phyloP scores from a whole-genome alignment of 2,888 invertebrate species.

The Gastrophysa polygoni region DNA sequence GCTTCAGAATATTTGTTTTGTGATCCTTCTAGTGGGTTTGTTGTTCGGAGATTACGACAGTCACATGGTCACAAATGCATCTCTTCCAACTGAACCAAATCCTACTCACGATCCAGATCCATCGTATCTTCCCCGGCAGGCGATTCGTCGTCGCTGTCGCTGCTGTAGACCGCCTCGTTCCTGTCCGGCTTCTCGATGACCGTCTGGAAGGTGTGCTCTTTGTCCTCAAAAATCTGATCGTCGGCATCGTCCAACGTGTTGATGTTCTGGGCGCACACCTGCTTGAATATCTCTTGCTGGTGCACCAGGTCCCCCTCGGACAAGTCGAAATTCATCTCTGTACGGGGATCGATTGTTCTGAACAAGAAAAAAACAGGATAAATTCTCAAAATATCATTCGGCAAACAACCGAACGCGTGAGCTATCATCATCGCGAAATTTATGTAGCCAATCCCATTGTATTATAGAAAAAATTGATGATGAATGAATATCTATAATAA shows the following conservation, averaged over 20 bases:
- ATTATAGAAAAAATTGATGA: too few species aligned
- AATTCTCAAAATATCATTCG: too few species aligned
- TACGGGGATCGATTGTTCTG: constrained; percentile 52
- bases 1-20: too few species aligned
- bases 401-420: too few species aligned
- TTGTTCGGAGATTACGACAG: too few species aligned
- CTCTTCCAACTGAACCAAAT: too few species aligned
- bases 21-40: too few species aligned
- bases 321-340: constrained; percentile 57
- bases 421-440: too few species aligned
- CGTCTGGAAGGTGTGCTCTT: constrained; percentile 59
- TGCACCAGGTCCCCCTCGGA: constrained; percentile 60
- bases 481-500: too few species aligned
- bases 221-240: constrained; percentile 59
- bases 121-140: constrained; percentile 56
- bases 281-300: constrained; percentile 66
- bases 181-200: constrained; percentile 58
- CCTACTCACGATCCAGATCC: constrained; percentile 61
- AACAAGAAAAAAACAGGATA: too few species aligned
- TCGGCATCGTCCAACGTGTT: constrained; percentile 55
- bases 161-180: constrained; percentile 56
- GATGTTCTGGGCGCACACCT: constrained; percentile 59
- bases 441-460: too few species aligned
- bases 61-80: too few species aligned
- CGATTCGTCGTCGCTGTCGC: constrained; percentile 60